These are phyloP conservation scores for Corella eumyota DNA, from an alignment of 23 tunicate species.

Conservation along the genomic window DNA sequence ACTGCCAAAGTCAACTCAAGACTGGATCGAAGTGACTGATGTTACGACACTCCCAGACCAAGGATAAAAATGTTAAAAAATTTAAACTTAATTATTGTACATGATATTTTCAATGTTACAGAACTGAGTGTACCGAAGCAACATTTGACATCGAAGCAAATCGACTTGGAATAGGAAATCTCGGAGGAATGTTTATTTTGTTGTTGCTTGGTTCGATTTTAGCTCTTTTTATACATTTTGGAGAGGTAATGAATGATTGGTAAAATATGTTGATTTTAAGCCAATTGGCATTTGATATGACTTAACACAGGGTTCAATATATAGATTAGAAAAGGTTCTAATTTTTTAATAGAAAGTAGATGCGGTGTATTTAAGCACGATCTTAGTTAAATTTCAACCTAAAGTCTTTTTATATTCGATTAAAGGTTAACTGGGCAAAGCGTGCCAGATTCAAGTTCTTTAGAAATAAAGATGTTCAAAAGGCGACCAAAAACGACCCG, in stretches of 20 bases:
- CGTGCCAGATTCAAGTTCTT: constrained; percentile 14
- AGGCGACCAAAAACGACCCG: constrained; percentile 37
- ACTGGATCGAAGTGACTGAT: not conserved
- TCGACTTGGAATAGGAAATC: constrained; percentile 45
- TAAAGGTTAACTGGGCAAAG: constrained; percentile 26
- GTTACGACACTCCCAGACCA: no score
- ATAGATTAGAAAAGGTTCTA: no score
- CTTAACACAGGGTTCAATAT: no score
- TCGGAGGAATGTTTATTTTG: constrained; percentile 54
- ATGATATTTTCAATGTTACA: constrained; percentile 1
- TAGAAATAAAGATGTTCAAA: constrained; percentile 35
- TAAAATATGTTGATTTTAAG: not conserved
- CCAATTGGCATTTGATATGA: not conserved
- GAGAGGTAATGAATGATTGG: constrained; percentile 13
- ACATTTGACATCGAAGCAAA: constrained; percentile 51
- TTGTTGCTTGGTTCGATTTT: constrained; percentile 26
- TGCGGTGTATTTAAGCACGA: not conserved
- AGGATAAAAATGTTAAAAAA: not conserved
- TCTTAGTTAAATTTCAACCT: not conserved
- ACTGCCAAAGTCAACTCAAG: not conserved
- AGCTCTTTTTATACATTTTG: constrained; percentile 24
- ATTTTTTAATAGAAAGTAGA: no score
- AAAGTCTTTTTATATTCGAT: not conserved
- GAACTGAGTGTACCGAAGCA: constrained; percentile 50
- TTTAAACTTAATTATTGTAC: not conserved